These are phyloP conservation scores for Odocoileus hemionus DNA, from an alignment of 2,113 vertebrate genomes.

Conservation along the genomic window DNA sequence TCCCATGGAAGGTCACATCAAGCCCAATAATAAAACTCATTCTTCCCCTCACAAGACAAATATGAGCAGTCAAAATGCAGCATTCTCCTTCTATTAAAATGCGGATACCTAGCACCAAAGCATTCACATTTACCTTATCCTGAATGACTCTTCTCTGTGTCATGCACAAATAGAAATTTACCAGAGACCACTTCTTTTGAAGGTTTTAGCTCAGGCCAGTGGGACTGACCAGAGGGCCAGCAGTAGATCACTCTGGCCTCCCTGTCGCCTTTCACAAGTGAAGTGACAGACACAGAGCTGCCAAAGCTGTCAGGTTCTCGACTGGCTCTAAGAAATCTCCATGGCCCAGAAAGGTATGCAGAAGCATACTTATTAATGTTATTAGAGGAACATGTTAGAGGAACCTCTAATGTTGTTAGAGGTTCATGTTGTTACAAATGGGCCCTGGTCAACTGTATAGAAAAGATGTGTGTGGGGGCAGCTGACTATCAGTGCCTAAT, in stretches of 20 bases:
- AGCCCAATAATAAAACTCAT: neutral
- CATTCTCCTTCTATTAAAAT: neutral
- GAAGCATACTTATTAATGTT: too few species aligned
- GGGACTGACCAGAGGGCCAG: neutral
- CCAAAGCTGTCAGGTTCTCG: neutral
- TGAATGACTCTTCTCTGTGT: neutral
- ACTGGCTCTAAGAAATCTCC: neutral
- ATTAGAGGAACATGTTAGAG: neutral
- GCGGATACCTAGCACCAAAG: accelerated
- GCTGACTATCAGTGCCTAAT: accelerated
- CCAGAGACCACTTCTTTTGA: neutral
- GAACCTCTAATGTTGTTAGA: neutral
- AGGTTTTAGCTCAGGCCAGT: neutral
- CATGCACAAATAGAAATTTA: neutral
- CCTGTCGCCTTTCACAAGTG: neutral
- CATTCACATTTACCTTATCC: neutral
- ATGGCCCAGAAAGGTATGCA: accelerated
- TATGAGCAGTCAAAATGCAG: neutral
- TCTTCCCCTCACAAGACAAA: neutral
- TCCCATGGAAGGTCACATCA: neutral
- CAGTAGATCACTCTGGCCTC: neutral
- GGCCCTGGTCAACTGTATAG: neutral
- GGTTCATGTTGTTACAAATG: too few species aligned
- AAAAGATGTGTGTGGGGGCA: too few species aligned
- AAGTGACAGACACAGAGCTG: neutral